Conservation (phyloP, 2,888 invertebrate genomes). For the Tanytarsus gracilentus region DNA sequence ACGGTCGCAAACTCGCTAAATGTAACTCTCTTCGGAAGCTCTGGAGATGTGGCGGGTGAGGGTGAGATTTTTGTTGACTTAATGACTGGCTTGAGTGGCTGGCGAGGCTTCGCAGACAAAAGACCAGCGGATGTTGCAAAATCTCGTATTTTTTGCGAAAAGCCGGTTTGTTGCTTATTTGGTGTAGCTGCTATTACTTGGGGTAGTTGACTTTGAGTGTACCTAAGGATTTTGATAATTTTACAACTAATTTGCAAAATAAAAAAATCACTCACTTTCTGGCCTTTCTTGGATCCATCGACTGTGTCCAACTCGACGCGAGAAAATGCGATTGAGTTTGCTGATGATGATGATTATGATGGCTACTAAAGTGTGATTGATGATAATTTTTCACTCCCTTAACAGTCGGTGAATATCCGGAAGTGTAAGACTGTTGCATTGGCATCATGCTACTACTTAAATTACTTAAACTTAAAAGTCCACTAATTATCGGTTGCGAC, state of each 20-base stretch:
- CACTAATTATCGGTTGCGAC: conserved; percentile 9
- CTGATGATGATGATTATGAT: conserved; percentile 16
- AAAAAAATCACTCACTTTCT: conserved; percentile 39
- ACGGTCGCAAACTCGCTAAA: conserved; percentile 74
- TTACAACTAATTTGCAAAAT: background rate
- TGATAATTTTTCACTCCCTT: conserved; percentile 28
- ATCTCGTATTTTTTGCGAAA: conserved; percentile 42
- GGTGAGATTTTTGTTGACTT: conserved; percentile 37
- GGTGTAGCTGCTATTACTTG: conserved; percentile 19
- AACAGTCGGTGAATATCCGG: conserved; percentile 13
- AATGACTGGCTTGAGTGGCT: conserved; percentile 42
- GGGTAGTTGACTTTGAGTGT: conserved; percentile 6
- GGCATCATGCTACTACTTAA: conserved; percentile 24
- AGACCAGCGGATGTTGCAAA: conserved; percentile 43
- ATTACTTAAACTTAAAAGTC: conserved; percentile 28
- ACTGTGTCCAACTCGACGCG: conserved; percentile 41
- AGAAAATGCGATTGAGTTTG: conserved; percentile 32
- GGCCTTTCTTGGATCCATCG: conserved; percentile 42
- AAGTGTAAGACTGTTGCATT: too few species aligned
- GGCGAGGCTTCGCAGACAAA: conserved; percentile 41
- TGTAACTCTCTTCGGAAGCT: conserved; percentile 67
- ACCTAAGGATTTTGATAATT: too few species aligned
- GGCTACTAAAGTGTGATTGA: conserved; percentile 31
- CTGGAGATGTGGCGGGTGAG: conserved; percentile 41
- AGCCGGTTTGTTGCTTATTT: conserved; percentile 34